A percentile compares a stretch with the other conserved stretches of the same genome.
Conservation (phyloP, 2,797 vertebrate genomes). For the Gallirallus australis region DNA sequence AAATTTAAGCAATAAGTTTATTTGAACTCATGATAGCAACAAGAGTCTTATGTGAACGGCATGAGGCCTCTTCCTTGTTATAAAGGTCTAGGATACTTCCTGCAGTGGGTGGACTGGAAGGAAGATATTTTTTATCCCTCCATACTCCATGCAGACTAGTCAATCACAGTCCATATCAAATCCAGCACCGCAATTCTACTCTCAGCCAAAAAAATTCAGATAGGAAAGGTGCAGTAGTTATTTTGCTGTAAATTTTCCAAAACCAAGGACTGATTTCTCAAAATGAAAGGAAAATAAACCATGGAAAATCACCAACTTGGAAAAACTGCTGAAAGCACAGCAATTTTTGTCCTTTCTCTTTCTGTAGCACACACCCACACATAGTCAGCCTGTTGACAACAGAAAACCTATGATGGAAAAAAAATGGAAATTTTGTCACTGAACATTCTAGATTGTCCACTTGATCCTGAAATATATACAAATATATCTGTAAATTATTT, state of each 20-base stretch:
- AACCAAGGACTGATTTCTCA: neutral
- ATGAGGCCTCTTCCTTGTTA: rapidly evolving
- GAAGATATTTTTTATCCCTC: neutral
- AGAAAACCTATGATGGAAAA: neutral
- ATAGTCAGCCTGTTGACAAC: neutral
- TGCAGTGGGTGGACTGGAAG: neutral
- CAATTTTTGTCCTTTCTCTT: neutral
- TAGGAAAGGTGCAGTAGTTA: neutral
- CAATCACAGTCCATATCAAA: neutral
- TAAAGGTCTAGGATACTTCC: neutral
- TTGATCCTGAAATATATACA: neutral
- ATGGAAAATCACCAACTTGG: neutral
- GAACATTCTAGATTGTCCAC: neutral
- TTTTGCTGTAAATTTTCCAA: neutral
- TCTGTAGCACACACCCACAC: neutral
- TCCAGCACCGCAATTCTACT: neutral
- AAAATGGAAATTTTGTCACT: neutral
- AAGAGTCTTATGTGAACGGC: neutral
- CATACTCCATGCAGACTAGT: neutral
- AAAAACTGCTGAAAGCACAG: neutral
- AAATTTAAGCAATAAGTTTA: no score
- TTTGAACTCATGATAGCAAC: neutral
- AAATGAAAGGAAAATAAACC: neutral
- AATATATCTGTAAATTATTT: neutral
- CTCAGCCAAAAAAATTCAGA: neutral